A percentile compares a stretch with the other conserved stretches of the same genome.
These are phyloP conservation scores for Latheticus oryzae DNA, from an alignment of 2,888 invertebrate genomes.

Conservation along the genomic window DNA sequence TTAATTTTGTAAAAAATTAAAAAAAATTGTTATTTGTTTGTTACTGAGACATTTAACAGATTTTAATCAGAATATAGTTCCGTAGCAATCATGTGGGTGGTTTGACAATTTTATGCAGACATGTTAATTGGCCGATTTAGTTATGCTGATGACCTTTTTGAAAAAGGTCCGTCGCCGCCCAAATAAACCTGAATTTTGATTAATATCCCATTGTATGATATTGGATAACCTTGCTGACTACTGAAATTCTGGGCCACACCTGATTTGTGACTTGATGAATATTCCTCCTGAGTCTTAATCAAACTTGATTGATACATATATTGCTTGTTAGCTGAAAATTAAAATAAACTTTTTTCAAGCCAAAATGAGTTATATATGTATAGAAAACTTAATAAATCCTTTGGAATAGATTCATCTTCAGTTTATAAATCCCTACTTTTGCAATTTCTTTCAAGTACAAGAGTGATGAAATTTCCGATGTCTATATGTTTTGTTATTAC, in stretches of 20 bases:
- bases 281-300: slow-evolving; percentile 10
- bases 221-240: slow-evolving; percentile 41
- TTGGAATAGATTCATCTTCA: slow-evolving; percentile 11
- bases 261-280: slow-evolving; percentile 22
- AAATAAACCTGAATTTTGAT: slow-evolving; percentile 43
- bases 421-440: slow-evolving; percentile 11
- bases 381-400: slow-evolving; percentile 10
- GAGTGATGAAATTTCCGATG: slow-evolving; percentile 16
- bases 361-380: too few species aligned
- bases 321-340: not conserved
- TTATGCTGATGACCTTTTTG: slow-evolving; percentile 21
- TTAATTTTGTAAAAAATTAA: slow-evolving; percentile 10
- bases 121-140: slow-evolving; percentile 14
- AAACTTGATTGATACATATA: slow-evolving; percentile 1
- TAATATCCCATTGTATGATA: slow-evolving; percentile 43
- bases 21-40: not conserved
- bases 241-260: slow-evolving; percentile 31
- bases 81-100: slow-evolving; percentile 10
- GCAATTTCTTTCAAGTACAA: slow-evolving; percentile 23
- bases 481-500: not conserved
- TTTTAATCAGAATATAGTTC: not conserved
- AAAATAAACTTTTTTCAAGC: too few species aligned
- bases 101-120: slow-evolving; percentile 34
- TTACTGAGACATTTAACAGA: not conserved
- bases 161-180: slow-evolving; percentile 34